Base-by-base conservation (phyloP, 53 echinoderm and acorn worm genomes). In the Echinarachnius parma region DNA sequence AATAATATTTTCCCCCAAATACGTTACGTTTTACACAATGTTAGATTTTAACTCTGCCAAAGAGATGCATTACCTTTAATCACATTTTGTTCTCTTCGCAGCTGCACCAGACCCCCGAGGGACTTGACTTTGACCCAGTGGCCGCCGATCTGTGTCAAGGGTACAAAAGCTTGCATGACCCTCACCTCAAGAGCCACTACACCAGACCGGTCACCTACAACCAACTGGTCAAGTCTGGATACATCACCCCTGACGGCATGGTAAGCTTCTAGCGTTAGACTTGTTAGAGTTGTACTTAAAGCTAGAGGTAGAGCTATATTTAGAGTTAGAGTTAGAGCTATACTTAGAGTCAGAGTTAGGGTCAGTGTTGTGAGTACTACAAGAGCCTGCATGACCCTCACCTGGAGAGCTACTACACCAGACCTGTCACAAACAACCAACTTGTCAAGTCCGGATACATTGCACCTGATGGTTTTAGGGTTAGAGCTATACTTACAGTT, bases 351-450 rank as follows among this genome's bases (percentile, higher is more conserved):
- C n/a, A n/a, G n/a, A n/a, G n/a, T n/a, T n/a, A n/a, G n/a, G n/a
- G n/a, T n/a, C n/a, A n/a, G n/a, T 79, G 42, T 62, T 61, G 76
- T 25, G 81, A 95, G 25, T n/a, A n/a, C n/a, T 95, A 95, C 78
- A 79, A 84, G 59, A 84, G 87, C 37, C 87, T 95, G 0, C 96
- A 95, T 52, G 96, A 95, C 39, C 91, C 91, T 0, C 96, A 95
- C 27, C 87, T 95, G 7, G 82, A 85, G 77, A 91, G 81, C 44
- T 76, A 86, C 39, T 95, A 90, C 77, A 60, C 42, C n/a, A 64
- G 81, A 11, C 66, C 84, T 4, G 50, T 66, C 29, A 81, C 78
- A 2, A 74, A 76, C 29, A 54, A 77, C 1, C 28, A 77, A 9
- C 81, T 94, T 4, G 60, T 94, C 25, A 77, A 64, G 19, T 84